These are phyloP conservation scores for Australoheros scitulus DNA, from an alignment of 2,113 vertebrate species.

Conservation along the genomic window DNA sequence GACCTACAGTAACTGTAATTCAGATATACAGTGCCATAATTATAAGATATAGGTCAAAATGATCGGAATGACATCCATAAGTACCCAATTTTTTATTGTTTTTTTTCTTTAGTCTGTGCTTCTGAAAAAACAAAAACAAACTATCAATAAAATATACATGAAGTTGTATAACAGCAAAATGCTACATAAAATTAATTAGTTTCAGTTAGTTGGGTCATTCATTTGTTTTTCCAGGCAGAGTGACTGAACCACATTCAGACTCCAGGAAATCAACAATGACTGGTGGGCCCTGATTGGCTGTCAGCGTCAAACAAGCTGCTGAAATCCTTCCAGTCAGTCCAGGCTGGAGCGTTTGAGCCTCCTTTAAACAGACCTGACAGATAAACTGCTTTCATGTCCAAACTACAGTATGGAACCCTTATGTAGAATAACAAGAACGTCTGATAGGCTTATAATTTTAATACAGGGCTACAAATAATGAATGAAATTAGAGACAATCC, in stretches of 20 bases:
- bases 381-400: background rate
- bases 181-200: too few species aligned
- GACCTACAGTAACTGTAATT: too few species aligned
- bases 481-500: background rate
- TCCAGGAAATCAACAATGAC: background rate
- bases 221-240: background rate
- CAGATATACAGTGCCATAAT: too few species aligned
- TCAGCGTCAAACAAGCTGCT: background rate
- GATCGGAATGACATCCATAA: background rate
- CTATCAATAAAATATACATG: background rate
- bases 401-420: background rate
- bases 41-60: too few species aligned
- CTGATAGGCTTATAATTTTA: background rate
- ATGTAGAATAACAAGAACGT: background rate
- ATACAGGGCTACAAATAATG: background rate
- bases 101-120: background rate
- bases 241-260: background rate
- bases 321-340: background rate
- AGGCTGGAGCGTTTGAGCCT: background rate
- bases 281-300: background rate
- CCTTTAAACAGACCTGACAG: background rate
- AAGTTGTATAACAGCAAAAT: too few species aligned
- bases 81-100: background rate
- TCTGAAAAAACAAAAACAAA: background rate
- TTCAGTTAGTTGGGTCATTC: too few species aligned